Conservation (phyloP, 2,113 vertebrate genomes). For the Equus przewalskii region DNA sequence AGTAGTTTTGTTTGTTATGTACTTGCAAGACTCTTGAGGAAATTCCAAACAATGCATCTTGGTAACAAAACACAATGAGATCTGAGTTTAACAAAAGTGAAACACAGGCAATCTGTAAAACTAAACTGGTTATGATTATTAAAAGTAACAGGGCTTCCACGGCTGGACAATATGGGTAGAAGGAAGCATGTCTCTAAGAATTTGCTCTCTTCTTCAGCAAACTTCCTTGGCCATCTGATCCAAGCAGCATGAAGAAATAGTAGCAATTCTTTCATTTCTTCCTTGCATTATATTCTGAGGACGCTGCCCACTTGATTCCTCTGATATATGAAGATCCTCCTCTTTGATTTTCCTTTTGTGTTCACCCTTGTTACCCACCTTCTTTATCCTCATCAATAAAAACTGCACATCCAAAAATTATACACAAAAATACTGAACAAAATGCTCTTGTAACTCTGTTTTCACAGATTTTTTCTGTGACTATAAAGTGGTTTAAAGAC, state of each 20-base stretch:
- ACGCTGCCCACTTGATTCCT: background rate
- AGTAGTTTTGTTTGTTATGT: constrained; percentile 21
- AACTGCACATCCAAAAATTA: background rate
- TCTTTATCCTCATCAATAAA: background rate
- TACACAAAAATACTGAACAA: background rate
- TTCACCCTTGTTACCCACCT: background rate
- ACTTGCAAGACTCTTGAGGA: constrained; percentile 68
- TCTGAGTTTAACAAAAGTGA: constrained; percentile 47
- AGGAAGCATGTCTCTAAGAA: constrained; percentile 27
- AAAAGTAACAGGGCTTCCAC: constrained; percentile 39
- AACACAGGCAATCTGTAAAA: constrained; percentile 42
- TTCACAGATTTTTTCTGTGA: background rate
- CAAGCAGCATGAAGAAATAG: background rate
- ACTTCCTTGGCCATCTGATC: constrained; percentile 42
- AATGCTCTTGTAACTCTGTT: background rate
- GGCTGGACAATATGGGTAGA: background rate
- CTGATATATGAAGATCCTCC: background rate
- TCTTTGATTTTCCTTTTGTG: constrained; percentile 11
- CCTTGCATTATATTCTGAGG: background rate
- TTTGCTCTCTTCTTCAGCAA: constrained; percentile 60
- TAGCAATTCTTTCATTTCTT: background rate
- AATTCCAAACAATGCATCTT: constrained; percentile 67
- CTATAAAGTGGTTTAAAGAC: background rate
- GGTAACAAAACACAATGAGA: constrained; percentile 79
- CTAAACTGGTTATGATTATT: constrained; percentile 33